Conservation (phyloP, 2,888 invertebrate genomes). For the Aporophyla nigra region DNA sequence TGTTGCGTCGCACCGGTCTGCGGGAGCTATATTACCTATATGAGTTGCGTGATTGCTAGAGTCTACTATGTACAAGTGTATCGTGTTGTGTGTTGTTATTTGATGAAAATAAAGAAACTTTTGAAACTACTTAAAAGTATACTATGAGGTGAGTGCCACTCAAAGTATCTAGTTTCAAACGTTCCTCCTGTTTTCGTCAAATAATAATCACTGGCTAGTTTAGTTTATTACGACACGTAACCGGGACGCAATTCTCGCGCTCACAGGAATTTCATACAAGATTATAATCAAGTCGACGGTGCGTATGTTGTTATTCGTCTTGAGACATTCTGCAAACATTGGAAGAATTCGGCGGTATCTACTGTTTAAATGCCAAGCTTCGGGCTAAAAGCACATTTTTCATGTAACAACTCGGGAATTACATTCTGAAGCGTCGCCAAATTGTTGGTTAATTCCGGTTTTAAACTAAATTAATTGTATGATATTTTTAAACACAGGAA, state of each 20-base stretch:
- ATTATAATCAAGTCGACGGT: conserved; percentile 75
- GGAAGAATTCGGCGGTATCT: conserved; percentile 45
- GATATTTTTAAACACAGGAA: conserved; percentile 13
- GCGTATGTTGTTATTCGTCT: conserved; percentile 65
- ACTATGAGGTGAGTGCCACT: too few relatives aligned
- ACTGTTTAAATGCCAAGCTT: conserved; percentile 53
- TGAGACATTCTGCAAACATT: conserved; percentile 66
- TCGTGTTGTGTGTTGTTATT: too few relatives aligned
- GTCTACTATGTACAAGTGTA: not conserved
- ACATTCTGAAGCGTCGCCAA: conserved; percentile 64
- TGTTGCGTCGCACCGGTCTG: too few relatives aligned
- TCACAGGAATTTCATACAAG: conserved; percentile 80
- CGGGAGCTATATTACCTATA: too few relatives aligned
- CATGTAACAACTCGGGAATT: conserved; percentile 36
- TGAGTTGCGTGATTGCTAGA: not conserved
- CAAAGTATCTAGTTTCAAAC: conserved; percentile 39
- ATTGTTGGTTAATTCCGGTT: conserved; percentile 45
- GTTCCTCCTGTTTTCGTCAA: conserved; percentile 48
- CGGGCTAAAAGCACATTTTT: conserved; percentile 40
- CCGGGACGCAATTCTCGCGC: conserved; percentile 78
- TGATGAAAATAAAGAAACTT: too few relatives aligned
- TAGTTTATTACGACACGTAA: conserved; percentile 78
- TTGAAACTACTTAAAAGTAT: too few relatives aligned
- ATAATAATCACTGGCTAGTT: conserved; percentile 54
- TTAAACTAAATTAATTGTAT: conserved; percentile 20